phyloP scores from a whole-genome alignment of 1,140 invertebrate genomes.

The Brachionus plicatilis region DNA sequence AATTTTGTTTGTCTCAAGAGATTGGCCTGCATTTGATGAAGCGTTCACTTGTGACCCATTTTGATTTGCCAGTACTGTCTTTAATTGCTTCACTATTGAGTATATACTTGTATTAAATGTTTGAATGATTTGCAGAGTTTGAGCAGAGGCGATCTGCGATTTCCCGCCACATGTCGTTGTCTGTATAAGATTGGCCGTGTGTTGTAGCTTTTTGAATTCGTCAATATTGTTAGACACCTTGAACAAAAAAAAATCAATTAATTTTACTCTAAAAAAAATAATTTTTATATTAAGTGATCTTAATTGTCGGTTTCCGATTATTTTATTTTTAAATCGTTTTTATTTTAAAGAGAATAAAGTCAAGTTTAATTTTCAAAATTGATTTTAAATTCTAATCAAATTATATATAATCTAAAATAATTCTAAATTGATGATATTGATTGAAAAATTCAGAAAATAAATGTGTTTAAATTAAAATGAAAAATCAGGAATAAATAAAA shows the following conservation, averaged over 20 bases:
- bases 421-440: no score
- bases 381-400: no score
- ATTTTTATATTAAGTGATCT: neutral
- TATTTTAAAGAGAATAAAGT: no score
- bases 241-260: neutral
- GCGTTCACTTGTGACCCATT: neutral
- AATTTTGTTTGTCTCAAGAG: neutral
- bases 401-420: no score
- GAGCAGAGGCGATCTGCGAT: neutral
- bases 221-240: neutral
- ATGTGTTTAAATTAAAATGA: no score
- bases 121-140: slow-evolving; percentile 33
- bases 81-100: slow-evolving; percentile 23
- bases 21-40: neutral
- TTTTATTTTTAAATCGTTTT: no score
- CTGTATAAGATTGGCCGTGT: slow-evolving; percentile 10
- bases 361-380: no score
- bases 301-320: no score
- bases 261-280: neutral
- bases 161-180: neutral
- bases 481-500: no score
- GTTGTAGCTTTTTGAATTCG: neutral
- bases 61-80: neutral
- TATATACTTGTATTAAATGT: slow-evolving; percentile 33
- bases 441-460: no score